Conservation (phyloP, 1,140 invertebrate species). For the Gryllus bimaculatus region DNA sequence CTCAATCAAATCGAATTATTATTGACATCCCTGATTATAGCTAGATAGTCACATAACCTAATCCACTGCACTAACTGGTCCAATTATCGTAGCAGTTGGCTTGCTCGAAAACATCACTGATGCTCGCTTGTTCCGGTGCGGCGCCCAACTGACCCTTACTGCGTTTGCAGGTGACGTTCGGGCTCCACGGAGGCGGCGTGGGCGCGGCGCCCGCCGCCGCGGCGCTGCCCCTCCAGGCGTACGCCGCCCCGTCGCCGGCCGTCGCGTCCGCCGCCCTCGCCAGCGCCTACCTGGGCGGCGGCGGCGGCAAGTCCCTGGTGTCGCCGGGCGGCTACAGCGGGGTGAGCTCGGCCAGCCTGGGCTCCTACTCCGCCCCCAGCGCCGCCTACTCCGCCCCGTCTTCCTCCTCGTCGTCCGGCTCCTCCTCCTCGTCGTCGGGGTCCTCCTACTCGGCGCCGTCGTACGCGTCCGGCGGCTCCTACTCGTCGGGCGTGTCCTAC, state of each 20-base stretch:
- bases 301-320: not conserved
- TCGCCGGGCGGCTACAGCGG: not conserved
- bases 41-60: no score
- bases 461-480: not conserved
- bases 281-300: not conserved
- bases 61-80: no score
- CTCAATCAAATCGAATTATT: no score
- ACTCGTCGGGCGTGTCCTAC: not conserved
- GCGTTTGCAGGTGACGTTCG: not conserved
- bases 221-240: not conserved
- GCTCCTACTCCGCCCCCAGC: not conserved
- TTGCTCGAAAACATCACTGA: no score
- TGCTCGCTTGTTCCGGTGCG: no score
- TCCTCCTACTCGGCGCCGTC: not conserved
- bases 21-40: no score
- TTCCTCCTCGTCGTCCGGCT: not conserved
- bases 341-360: not conserved
- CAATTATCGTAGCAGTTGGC: no score
- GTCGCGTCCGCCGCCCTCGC: not conserved
- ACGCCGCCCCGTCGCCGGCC: not conserved
- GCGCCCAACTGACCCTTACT: no score
- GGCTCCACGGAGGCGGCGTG: not conserved
- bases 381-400: not conserved
- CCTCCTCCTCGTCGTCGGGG: not conserved
- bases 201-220: no score